Evolutionary conservation across 2,113 vertebrate species (phyloP).

Genomic region (Pica pica): DNA sequence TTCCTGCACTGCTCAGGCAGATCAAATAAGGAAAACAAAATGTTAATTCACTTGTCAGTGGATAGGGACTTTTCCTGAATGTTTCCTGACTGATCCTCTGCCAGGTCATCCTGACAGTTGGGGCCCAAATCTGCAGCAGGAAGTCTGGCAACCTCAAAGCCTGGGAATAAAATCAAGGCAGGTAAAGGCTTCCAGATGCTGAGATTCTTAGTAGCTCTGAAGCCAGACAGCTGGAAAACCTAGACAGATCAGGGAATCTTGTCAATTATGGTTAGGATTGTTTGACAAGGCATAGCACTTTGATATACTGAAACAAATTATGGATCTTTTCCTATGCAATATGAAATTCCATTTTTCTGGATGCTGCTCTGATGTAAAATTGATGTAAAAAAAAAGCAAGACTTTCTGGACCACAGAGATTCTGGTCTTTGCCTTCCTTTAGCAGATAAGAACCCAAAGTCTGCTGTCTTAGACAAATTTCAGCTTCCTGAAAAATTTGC

Average conservation of each 20-base stretch:
- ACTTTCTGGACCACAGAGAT: neutral
- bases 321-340: neutral
- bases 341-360: neutral
- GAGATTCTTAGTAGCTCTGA: neutral
- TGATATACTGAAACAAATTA: neutral
- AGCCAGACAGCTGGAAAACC: neutral
- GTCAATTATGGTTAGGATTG: neutral
- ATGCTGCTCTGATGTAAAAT: neutral
- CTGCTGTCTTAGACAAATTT: neutral
- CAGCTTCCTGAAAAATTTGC: neutral
- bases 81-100: neutral
- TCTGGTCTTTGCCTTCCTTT: neutral
- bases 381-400: no score
- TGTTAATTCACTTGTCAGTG: neutral
- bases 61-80: neutral
- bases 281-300: neutral
- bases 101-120: neutral
- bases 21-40: neutral
- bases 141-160: conserved; percentile 11
- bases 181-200: conserved; percentile 46
- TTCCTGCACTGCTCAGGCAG: neutral
- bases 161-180: conserved; percentile 28
- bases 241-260: neutral
- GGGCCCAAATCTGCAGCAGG: neutral
- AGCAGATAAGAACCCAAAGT: neutral